These are phyloP conservation scores for Drosophila nr. fundita DNA, from an alignment of 2,888 invertebrate species.

Conservation along the genomic window DNA sequence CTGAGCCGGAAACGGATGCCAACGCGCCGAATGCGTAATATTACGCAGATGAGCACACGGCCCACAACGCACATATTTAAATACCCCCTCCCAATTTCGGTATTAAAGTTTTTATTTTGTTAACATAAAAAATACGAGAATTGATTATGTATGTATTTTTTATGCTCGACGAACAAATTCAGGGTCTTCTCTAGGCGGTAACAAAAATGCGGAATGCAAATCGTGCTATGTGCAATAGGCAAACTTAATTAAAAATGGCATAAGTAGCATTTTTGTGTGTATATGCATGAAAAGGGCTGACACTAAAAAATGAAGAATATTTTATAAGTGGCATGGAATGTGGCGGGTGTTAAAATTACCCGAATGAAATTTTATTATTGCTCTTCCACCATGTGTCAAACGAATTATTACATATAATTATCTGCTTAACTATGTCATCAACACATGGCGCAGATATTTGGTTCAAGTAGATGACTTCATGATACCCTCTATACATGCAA, in stretches of 20 bases:
- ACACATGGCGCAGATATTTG: neutral
- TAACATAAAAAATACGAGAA: constrained; percentile 1
- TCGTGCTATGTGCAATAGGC: constrained; percentile 21
- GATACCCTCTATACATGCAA: neutral
- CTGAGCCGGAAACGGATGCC: constrained; percentile 7
- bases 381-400: neutral
- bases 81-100: neutral
- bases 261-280: constrained; percentile 30
- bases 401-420: neutral
- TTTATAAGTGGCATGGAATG: neutral
- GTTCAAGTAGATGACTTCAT: neutral
- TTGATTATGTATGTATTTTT: constrained; percentile 18
- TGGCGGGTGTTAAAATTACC: neutral
- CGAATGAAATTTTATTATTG: neutral
- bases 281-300: neutral
- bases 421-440: neutral
- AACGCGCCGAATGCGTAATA: constrained; percentile 42
- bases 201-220: neutral
- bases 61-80: neutral
- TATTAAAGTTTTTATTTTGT: neutral
- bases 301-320: neutral
- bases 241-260: constrained; percentile 75
- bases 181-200: constrained; percentile 3
- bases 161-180: constrained; percentile 19
- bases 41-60: constrained; percentile 15